phyloP scores from a whole-genome alignment of 2,888 invertebrate species.

The Watsonalla binaria region DNA sequence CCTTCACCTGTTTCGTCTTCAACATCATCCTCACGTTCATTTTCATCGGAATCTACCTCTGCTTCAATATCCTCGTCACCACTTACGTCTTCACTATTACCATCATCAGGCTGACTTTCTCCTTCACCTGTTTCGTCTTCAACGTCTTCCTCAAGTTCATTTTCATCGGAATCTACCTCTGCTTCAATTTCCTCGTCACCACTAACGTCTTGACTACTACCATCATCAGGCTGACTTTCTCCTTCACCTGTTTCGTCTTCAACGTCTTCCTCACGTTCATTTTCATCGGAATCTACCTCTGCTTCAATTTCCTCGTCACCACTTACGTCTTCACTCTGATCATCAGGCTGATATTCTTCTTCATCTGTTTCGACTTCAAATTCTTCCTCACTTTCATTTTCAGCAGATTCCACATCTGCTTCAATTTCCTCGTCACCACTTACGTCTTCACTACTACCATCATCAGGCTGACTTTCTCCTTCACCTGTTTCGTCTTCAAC shows the following conservation, averaged over 20 bases:
- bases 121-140: slow-evolving; percentile 18
- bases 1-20: background rate
- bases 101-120: slow-evolving; percentile 24
- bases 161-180: too few species aligned
- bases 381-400: background rate
- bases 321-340: background rate
- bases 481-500: slow-evolving; percentile 20
- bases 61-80: background rate
- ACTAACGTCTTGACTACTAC: background rate
- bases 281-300: too few species aligned
- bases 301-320: background rate
- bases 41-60: too few species aligned
- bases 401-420: too few species aligned
- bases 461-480: slow-evolving; percentile 20
- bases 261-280: too few species aligned
- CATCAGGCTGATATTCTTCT: background rate
- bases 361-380: background rate
- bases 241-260: too few species aligned
- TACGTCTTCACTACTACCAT: slow-evolving; percentile 23
- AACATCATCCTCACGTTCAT: background rate
- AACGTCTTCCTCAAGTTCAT: too few species aligned
- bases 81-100: slow-evolving; percentile 20
- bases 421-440: background rate
- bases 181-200: too few species aligned
- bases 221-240: too few species aligned